These are phyloP conservation scores for Oreohelix idahoensis DNA, from an alignment of 1,140 invertebrate species.

Conservation along the genomic window DNA sequence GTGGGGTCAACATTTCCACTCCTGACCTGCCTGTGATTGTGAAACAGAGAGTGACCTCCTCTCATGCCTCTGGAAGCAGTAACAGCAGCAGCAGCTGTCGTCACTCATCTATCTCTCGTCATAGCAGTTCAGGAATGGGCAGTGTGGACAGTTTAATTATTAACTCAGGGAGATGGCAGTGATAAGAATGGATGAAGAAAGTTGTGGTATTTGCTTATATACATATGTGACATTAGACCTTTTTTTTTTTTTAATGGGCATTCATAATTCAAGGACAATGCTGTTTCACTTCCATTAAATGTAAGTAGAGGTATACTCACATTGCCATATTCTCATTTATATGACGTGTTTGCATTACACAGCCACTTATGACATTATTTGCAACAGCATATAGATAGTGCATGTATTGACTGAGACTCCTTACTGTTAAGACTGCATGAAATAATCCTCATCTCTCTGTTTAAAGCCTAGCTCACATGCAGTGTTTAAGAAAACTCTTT, in stretches of 20 bases:
- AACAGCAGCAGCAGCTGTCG: background rate
- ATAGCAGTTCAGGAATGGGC: slow-evolving; percentile 5
- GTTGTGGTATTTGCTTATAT: background rate
- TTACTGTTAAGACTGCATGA: too few species aligned
- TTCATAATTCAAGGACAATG: background rate
- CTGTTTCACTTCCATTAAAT: background rate
- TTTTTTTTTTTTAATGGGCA: background rate
- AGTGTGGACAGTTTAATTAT: slow-evolving; percentile 37
- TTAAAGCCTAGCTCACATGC: too few species aligned
- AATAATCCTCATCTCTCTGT: too few species aligned
- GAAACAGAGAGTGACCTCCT: slow-evolving; percentile 78
- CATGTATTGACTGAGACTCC: background rate
- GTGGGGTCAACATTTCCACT: slow-evolving; percentile 83
- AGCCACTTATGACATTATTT: background rate
- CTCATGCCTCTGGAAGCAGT: background rate
- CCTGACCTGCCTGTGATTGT: slow-evolving; percentile 87
- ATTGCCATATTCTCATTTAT: background rate
- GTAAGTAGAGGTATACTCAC: background rate
- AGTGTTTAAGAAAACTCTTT: too few species aligned
- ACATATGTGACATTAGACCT: background rate
- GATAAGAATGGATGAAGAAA: background rate
- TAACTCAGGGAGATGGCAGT: slow-evolving; percentile 43
- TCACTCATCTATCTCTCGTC: background rate
- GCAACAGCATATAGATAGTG: background rate
- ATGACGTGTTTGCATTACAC: too few species aligned